phyloP scores from a whole-genome alignment of 2,888 invertebrate genomes.

The Frankliniella intonsa region DNA sequence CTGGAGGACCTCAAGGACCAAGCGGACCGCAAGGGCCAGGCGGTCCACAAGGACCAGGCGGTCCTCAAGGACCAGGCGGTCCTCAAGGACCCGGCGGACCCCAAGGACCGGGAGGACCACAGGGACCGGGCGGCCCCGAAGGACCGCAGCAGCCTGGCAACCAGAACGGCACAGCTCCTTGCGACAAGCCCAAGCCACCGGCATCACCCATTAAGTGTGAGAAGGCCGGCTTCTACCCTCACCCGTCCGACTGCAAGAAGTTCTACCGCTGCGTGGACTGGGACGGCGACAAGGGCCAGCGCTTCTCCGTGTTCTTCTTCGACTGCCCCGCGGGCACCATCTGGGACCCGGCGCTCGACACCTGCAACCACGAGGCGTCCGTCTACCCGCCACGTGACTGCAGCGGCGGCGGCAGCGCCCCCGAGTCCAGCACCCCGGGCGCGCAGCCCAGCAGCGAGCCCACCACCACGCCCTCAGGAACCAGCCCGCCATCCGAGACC shows the following conservation, averaged over 20 bases:
- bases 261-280: constrained; percentile 73
- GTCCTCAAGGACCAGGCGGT: neutral
- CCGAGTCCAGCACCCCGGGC: constrained; percentile 26
- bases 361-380: constrained; percentile 63
- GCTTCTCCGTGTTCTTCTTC: constrained; percentile 61
- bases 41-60: neutral
- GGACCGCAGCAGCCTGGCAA: constrained; percentile 1
- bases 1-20: neutral
- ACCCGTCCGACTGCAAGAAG: constrained; percentile 63
- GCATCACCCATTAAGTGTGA: constrained; percentile 48
- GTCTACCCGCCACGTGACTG: constrained; percentile 54
- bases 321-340: constrained; percentile 66
- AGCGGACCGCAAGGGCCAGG: neutral
- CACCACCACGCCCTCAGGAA: constrained; percentile 38
- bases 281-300: constrained; percentile 51
- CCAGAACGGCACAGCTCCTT: constrained; percentile 16
- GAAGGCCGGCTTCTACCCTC: constrained; percentile 67
- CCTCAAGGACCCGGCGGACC: neutral
- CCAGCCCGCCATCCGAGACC: neutral
- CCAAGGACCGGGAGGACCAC: neutral
- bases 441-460: constrained; percentile 23
- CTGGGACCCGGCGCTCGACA: constrained; percentile 62
- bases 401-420: constrained; percentile 33
- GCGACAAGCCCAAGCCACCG: constrained; percentile 31
- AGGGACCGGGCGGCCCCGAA: neutral